Base-by-base conservation (phyloP, 2,113 vertebrate species). In the Podarcis cretensis region DNA sequence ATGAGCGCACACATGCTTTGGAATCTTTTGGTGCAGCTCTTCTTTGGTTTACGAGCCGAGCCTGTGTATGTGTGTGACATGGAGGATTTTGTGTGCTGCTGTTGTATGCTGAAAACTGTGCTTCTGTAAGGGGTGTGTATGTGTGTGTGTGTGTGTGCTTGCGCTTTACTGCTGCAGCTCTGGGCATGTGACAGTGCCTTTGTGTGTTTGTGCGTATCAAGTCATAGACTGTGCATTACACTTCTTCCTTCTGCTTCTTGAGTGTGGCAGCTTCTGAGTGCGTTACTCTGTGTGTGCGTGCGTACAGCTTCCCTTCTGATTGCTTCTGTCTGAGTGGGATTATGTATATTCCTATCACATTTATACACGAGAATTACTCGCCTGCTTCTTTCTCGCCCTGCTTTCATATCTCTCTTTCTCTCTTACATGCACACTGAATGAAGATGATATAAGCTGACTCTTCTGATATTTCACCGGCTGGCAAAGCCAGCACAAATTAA, bases 141-240 rank as follows among this genome's bases (percentile, higher is more conserved):
- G 18, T 80, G 4, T 40, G 5, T 43, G 27, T 40, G 71, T 27
- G 63, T 16, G 8, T 43, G 32, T 30, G 43, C 32, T 59, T 21
- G 9, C 20, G 48, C 25, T 57, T 18, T 69, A 65, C 23, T 78
- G 43, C 81, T 89, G 87, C 81, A 83, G 81, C 65, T 77, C 87
- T 84, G 43, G 23, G 40, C 87, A 89, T 89, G 81, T 89, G 81
- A 83, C 87, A 89, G 65, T 78, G 68, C 63, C 81, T 89, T 89
- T 89, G 87, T 89, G 87, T 84, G 59, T 68, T 6, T 57, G 35
- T 84, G 74, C n/a, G 35, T 84, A 69, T 66, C 81, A 37, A 77
- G 83, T 84, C 63, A 69, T 37, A 83, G 76, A 65, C 77, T 89
- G 81, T 89, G 74, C 73, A 69, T 84, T 78, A 57, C 13, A 6